These are phyloP conservation scores for Pristiophorus japonicus DNA, from an alignment of 2,113 vertebrate genomes.

Conservation along the genomic window DNA sequence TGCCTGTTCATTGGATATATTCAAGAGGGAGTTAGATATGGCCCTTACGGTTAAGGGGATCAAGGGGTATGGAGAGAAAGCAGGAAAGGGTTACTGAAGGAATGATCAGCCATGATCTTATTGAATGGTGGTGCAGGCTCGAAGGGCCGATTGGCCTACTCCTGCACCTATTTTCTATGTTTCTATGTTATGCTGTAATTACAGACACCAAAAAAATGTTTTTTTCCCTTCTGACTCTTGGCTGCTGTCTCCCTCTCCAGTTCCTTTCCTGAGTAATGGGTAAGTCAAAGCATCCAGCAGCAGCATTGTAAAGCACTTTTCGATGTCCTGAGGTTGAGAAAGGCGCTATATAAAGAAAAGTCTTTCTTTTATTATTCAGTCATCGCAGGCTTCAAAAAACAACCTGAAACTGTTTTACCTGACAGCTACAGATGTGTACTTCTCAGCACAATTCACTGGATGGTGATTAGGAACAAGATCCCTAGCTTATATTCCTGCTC, in stretches of 20 bases:
- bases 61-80: too few relatives aligned
- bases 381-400: neutral
- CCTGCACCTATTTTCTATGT: too few relatives aligned
- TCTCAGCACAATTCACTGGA: neutral
- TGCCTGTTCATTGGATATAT: too few relatives aligned
- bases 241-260: too few relatives aligned
- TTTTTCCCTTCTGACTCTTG: neutral
- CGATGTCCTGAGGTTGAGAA: neutral
- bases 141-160: too few relatives aligned
- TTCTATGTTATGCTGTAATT: neutral
- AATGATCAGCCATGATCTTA: too few relatives aligned
- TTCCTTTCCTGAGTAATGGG: neutral
- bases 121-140: too few relatives aligned
- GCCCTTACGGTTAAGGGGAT: too few relatives aligned
- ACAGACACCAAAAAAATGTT: neutral
- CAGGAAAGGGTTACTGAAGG: too few relatives aligned
- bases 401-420: neutral
- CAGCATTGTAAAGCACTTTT: neutral
- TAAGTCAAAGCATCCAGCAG: too few relatives aligned
- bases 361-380: neutral
- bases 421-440: neutral
- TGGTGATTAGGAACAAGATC: neutral
- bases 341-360: neutral
- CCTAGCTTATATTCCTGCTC: neutral
- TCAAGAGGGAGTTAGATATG: too few relatives aligned